Percentiles rank a stretch among this genome's conserved stretches.
phyloP scores from a whole-genome alignment of 37 sponge, comb jelly and placozoan species.

The Geodia barretti region DNA sequence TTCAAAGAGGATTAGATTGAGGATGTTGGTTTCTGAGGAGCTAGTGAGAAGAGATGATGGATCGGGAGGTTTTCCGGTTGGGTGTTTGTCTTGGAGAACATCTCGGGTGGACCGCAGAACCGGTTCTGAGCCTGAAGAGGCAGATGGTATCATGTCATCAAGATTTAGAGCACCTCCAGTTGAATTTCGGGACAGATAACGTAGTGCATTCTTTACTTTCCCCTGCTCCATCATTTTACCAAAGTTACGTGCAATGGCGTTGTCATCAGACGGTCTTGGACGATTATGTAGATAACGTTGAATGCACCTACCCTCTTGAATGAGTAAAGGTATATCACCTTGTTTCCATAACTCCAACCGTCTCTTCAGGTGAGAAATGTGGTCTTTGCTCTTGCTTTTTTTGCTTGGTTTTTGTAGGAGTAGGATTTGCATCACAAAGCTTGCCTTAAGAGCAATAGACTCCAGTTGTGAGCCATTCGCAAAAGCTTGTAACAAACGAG shows the following conservation, averaged over 20 bases:
- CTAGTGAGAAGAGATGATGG: slow-evolving; percentile 1
- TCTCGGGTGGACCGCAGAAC: slow-evolving; percentile 8
- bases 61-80: slow-evolving; percentile 12
- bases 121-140: not conserved
- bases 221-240: slow-evolving; percentile 20
- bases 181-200: slow-evolving; percentile 15
- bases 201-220: slow-evolving; percentile 36
- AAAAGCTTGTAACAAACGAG: slow-evolving; percentile 23
- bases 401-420: slow-evolving; percentile 26
- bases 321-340: slow-evolving; percentile 16
- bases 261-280: not conserved
- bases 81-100: slow-evolving; percentile 42
- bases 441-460: slow-evolving; percentile 9
- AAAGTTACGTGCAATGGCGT: slow-evolving; percentile 5
- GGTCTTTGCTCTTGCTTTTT: slow-evolving; percentile 23
- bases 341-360: slow-evolving; percentile 22
- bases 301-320: slow-evolving; percentile 18
- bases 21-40: not conserved
- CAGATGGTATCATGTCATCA: slow-evolving; percentile 7
- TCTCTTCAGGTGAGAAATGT: slow-evolving; percentile 12
- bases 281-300: not conserved
- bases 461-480: slow-evolving; percentile 20
- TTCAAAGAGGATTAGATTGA: slow-evolving; percentile 24
- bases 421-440: slow-evolving; percentile 12
- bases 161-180: slow-evolving; percentile 18